A percentile compares a stretch with the other conserved stretches of the same genome.
Evolutionary conservation across 2,113 vertebrate genomes (phyloP).

Genomic region (Bufo bufo): DNA sequence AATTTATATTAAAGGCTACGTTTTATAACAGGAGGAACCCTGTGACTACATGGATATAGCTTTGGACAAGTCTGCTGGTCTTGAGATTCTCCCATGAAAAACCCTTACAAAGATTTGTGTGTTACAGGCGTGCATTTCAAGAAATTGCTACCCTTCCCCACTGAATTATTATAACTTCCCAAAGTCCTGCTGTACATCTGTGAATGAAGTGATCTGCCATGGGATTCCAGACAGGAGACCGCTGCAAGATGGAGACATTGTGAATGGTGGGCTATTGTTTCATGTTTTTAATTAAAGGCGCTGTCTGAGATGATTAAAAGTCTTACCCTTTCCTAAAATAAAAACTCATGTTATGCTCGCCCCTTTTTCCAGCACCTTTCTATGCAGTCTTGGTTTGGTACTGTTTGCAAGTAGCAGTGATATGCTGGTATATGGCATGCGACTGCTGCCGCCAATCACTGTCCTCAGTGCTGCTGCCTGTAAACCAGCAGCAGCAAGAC

Average conservation of each 20-base stretch:
- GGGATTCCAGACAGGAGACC: slow-evolving; percentile 93
- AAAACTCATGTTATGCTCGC: no score
- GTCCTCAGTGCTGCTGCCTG: no score
- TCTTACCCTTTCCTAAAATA: no score
- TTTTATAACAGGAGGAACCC: no score
- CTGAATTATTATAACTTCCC: slow-evolving; percentile 99
- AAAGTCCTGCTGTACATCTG: slow-evolving; percentile 97
- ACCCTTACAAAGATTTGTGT: not conserved
- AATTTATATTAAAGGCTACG: no score
- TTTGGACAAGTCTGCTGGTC: not conserved
- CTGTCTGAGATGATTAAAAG: no score
- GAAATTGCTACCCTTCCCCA: slow-evolving; percentile 97
- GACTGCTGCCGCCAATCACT: no score
- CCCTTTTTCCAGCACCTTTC: no score
- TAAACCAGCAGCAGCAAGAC: no score
- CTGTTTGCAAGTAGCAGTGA: no score
- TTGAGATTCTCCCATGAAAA: not conserved
- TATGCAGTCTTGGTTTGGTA: no score
- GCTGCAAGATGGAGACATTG: slow-evolving; percentile 93
- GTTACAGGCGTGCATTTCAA: slow-evolving; percentile 88
- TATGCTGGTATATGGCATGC: no score
- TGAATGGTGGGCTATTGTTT: slow-evolving; percentile 83
- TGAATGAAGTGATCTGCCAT: slow-evolving; percentile 98
- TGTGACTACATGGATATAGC: not conserved
- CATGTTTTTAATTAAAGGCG: not conserved